Percentiles rank a stretch among this genome's conserved stretches.
These are phyloP conservation scores for Cyprinodon variegatus DNA, from an alignment of 2,113 vertebrate species.

Conservation along the genomic window DNA sequence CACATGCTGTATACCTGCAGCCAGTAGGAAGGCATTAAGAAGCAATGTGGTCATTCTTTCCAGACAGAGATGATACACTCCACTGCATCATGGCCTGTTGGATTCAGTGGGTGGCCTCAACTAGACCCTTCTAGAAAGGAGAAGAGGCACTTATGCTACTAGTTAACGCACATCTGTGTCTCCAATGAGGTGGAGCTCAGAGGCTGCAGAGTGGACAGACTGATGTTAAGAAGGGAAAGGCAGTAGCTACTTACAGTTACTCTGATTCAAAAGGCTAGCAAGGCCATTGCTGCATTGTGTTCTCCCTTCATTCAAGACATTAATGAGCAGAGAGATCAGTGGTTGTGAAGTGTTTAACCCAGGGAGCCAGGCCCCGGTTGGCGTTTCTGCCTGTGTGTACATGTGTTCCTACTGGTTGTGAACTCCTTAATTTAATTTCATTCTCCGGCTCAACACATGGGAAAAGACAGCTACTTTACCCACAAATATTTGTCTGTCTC, in stretches of 20 bases:
- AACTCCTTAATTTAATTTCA: constrained; percentile 48
- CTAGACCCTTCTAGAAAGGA: constrained; percentile 34
- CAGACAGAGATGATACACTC: constrained; percentile 71
- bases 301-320: constrained; percentile 58
- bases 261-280: constrained; percentile 18
- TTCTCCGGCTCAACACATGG: constrained; percentile 51
- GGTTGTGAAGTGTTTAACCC: constrained; percentile 47
- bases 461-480: constrained; percentile 51
- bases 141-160: constrained; percentile 64
- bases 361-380: constrained; percentile 29
- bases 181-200: constrained; percentile 37
- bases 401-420: constrained; percentile 39
- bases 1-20: constrained; percentile 67
- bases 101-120: constrained; percentile 61
- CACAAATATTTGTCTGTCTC: constrained; percentile 55
- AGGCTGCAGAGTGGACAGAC: constrained; percentile 59
- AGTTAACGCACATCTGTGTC: constrained; percentile 75
- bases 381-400: constrained; percentile 44
- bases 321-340: constrained; percentile 59
- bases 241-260: constrained; percentile 54
- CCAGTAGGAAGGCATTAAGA: constrained; percentile 78
- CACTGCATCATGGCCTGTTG: constrained; percentile 72
- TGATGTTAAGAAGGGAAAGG: constrained; percentile 68
- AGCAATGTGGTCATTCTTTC: constrained; percentile 78
- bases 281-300: constrained; percentile 68